Conservation (phyloP, 2,888 invertebrate genomes). For the Macaria liturata region DNA sequence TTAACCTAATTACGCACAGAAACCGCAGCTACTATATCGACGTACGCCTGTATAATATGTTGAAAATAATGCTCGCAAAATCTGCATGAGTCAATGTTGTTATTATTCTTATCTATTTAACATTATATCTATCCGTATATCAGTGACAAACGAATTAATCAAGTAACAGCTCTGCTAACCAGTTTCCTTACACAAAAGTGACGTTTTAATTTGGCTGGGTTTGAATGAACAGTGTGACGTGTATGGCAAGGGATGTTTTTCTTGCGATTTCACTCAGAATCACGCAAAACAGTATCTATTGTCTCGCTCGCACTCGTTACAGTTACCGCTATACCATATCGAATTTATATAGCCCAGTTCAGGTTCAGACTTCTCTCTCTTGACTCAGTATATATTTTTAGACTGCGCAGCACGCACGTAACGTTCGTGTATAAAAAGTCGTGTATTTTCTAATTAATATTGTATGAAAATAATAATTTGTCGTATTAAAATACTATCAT, state of each 20-base stretch:
- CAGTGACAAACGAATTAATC: too few relatives aligned
- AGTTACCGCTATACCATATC: constrained; percentile 48
- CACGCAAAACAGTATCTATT: constrained; percentile 14
- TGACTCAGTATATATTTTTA: constrained; percentile 73
- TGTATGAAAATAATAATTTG: constrained; percentile 48
- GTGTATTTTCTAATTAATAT: constrained; percentile 59
- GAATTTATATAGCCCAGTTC: constrained; percentile 57
- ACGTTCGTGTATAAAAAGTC: constrained; percentile 24
- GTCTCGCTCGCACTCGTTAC: constrained; percentile 25
- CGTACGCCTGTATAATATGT: too few relatives aligned
- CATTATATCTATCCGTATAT: too few relatives aligned
- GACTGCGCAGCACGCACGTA: constrained; percentile 56
- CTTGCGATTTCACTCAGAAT: constrained; percentile 17
- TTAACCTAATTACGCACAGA: too few relatives aligned
- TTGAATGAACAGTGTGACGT: constrained; percentile 18
- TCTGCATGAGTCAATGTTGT: constrained; percentile 8
- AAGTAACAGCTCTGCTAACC: not conserved
- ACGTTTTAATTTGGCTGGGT: constrained; percentile 7
- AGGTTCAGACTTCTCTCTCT: constrained; percentile 38
- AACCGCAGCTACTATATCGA: too few relatives aligned
- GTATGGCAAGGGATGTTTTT: constrained; percentile 30
- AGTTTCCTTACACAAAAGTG: not conserved
- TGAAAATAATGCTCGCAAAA: not conserved
- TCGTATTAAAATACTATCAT: constrained; percentile 36
- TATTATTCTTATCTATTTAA: not conserved